phyloP scores from a whole-genome alignment of 2,113 vertebrate species.

The Pteropus alecto region DNA sequence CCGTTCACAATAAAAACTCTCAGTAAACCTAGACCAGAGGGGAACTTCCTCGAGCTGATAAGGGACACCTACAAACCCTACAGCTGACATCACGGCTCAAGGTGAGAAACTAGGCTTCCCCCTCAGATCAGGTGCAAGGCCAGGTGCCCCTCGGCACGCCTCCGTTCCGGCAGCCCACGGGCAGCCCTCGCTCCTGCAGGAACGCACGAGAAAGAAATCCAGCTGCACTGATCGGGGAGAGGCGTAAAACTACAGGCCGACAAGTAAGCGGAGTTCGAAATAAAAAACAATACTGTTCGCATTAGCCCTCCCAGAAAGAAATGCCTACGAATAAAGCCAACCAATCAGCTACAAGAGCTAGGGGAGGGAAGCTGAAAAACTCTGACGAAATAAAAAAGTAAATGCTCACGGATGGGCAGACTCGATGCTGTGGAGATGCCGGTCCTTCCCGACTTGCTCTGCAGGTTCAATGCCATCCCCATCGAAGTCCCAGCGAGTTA shows the following conservation, averaged over 20 bases:
- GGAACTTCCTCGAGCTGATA: neutral
- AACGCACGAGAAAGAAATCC: neutral
- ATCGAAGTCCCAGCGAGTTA: no score
- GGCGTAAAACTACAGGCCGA: no score
- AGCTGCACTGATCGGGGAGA: neutral
- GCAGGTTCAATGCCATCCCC: no score
- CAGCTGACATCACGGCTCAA: neutral
- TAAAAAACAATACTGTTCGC: neutral
- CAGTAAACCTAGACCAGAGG: neutral
- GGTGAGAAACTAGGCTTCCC: neutral
- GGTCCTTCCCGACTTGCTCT: no score
- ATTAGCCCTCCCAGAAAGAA: neutral
- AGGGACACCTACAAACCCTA: neutral
- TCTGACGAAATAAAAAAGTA: neutral
- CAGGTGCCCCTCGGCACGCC: no score
- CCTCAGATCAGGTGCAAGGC: rapidly evolving
- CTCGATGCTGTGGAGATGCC: no score
- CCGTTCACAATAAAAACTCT: neutral
- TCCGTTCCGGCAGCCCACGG: neutral
- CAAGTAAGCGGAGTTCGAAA: neutral
- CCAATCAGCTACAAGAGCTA: neutral
- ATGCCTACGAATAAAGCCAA: no score
- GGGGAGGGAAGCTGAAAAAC: neutral
- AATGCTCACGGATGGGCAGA: neutral
- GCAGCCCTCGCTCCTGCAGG: neutral